Evolutionary conservation across 2,888 invertebrate genomes (phyloP), one percentile per base, ranked within the genome.

Genomic region (Platycheirus rosarum): DNA sequence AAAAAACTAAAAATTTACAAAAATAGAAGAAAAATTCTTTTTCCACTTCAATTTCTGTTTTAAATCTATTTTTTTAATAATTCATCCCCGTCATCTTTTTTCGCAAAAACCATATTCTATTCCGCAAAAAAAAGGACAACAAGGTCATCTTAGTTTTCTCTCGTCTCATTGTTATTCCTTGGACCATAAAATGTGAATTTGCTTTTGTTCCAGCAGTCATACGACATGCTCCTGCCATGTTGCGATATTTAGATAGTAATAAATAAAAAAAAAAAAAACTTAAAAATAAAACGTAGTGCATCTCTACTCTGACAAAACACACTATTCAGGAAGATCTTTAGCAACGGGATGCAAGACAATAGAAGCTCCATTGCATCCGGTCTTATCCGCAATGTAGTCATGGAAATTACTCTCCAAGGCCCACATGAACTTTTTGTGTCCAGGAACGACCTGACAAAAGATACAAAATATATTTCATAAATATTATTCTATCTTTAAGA

Each of bases 381-480:
- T 92, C 32, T 91, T 92, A 84, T 93, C 92, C 3, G 91, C 89
- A 84, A 94, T 92, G 86, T 92, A 94, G 88, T 94, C 93, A 63
- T 92, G 93, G 91, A 94, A 93, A 88, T 94, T 94, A 85, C 93
- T 93, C 86, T 94, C 94, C 84, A 94, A 88, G 9, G 92, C 92
- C 93, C 94, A 93, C 92, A 94, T 93, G 51, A 92, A 91, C 26
- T 91, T 91, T 87, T 92, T 93, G 86, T 91, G 92, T 6, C 93
- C 93, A 0, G 93, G 92, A 26, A 93, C 90, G 20, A 91, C 88
- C 88, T 88, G 78, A n/a, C 8, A 84, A 76, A 35, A 18, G 35
- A 53, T 13, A 20, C 32, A 57, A 49, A 23, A 23, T 23, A 23
- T 23, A 23, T n/a, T n/a, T 4, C 23, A 23, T 2, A 23, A 23